A percentile compares a stretch with the other conserved stretches of the same genome.
Evolutionary conservation across 2,113 vertebrate species (phyloP).

Genomic region (Pipra filicauda): DNA sequence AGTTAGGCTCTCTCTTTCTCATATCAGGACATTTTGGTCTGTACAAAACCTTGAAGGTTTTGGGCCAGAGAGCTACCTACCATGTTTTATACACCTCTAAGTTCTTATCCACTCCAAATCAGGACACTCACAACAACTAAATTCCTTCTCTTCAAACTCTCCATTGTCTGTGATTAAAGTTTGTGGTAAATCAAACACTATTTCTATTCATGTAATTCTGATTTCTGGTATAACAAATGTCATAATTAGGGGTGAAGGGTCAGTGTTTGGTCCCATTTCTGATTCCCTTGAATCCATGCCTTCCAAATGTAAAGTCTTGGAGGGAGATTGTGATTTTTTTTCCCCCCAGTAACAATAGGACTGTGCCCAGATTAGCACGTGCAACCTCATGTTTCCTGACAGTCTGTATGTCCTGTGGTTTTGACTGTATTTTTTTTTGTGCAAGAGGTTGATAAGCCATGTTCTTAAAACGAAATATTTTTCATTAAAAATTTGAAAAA

Average conservation of each 20-base stretch:
- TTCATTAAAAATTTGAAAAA: background rate
- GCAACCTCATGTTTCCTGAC: background rate
- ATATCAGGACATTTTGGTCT: background rate
- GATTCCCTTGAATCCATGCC: background rate
- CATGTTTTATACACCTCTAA: background rate
- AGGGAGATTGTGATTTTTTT: background rate
- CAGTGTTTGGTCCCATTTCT: background rate
- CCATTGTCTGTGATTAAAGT: background rate
- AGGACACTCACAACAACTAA: background rate
- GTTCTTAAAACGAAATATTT: background rate
- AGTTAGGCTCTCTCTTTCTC: background rate
- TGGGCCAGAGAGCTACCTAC: background rate
- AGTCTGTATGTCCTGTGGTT: background rate
- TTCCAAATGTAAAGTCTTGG: background rate
- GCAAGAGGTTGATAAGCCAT: background rate
- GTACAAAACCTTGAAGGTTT: background rate
- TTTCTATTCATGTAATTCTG: background rate
- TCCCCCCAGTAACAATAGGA: background rate
- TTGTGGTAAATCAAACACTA: background rate
- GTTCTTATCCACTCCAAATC: background rate
- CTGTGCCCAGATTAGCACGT: background rate
- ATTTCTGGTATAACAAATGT: background rate
- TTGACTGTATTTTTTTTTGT: background rate
- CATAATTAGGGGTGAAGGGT: background rate
- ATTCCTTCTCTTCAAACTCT: background rate